These are phyloP conservation scores for Chrysocyon brachyurus DNA, from an alignment of 2,797 vertebrate species.

Conservation along the genomic window DNA sequence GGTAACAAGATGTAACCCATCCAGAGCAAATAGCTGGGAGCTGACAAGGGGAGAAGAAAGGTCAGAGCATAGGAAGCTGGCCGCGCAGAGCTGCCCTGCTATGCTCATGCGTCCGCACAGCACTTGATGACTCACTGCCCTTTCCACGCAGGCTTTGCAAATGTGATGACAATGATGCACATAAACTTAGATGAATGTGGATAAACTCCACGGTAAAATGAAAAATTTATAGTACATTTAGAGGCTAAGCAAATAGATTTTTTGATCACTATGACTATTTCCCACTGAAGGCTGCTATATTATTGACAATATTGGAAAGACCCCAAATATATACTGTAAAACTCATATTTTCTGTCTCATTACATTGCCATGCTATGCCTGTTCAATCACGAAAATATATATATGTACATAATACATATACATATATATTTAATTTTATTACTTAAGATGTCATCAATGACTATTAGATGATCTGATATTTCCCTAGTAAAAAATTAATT, in stretches of 20 bases:
- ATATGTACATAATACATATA: neutral
- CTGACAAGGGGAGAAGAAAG: neutral
- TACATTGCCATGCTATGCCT: neutral
- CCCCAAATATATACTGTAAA: neutral
- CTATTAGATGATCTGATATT: neutral
- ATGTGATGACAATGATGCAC: neutral
- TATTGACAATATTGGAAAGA: neutral
- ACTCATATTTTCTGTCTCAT: neutral
- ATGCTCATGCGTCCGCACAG: neutral
- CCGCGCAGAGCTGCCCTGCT: neutral
- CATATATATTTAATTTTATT: neutral
- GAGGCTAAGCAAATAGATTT: neutral
- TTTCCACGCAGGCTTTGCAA: neutral
- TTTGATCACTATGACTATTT: neutral
- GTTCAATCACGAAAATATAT: neutral
- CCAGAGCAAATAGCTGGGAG: neutral
- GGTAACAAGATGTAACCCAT: neutral
- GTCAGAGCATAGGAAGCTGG: neutral
- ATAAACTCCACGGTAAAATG: neutral
- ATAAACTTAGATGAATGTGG: neutral
- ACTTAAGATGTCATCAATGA: neutral
- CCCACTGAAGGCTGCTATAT: neutral
- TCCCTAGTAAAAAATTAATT: neutral
- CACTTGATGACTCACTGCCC: neutral
- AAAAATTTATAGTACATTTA: neutral